Evolutionary conservation across 2,113 vertebrate genomes (phyloP), one percentile per base, ranked within the genome.

Genomic region (Grammomys dolichurus): DNA sequence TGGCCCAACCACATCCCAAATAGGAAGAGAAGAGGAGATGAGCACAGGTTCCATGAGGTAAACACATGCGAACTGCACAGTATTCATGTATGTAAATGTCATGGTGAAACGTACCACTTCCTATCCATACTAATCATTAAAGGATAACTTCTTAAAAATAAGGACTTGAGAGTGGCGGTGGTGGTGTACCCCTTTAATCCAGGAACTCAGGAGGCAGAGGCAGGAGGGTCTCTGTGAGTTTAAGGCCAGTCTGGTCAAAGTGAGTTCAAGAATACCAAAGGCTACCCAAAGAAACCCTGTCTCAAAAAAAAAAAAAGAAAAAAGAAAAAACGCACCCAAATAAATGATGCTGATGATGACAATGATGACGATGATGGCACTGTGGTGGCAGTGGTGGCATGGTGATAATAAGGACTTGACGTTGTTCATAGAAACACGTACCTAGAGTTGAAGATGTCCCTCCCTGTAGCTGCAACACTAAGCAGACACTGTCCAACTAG

Each of bases 331-430:
- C 20, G 14, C 40, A 40, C 40, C 40, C 40, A 40, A 31, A 31
- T 16, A 46, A 43, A 69, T 33, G 12, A 69, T 69, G 28, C 33
- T 33, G 12, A 69, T 69, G 31, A 33, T 31, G 26, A 12, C 10
- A 6, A 67, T 58, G 56, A 48, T 9, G 65, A 67, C 4, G 31
- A 69, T 5, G 67, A 33, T 20, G 58, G 14, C 54, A 58, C 17
- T 63, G 60, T 22, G 1, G 1, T 33, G 28, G 12, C 31, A 1
- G 9, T 28, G 11, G 11, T 11, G 3, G 31, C 3, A 31, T 22
- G 22, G 20, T 33, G 48, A 65, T 31, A 43, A 84, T 31, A 65
- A 85, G 7, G 16, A 46, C 51, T 81, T 70, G 6, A 70, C 19
- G 33, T 51, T 70, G 17, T 46, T 69, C 19, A 12, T n/a, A n/a